phyloP scores from a whole-genome alignment of 37 sponge, comb jelly and placozoan genomes.

The Beroe forskalii region DNA sequence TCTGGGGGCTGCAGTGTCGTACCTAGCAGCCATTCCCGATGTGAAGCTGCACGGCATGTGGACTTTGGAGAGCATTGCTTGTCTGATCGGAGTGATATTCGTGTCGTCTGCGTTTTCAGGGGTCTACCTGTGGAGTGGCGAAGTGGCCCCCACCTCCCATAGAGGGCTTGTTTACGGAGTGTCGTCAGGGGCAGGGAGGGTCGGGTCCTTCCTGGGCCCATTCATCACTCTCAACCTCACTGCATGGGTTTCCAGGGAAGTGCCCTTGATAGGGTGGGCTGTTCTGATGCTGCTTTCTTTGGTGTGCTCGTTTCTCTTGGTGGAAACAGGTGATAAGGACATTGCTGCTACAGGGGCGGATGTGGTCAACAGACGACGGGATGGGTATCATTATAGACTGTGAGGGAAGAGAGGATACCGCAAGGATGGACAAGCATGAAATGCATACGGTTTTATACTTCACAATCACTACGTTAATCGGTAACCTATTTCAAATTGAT shows the following conservation, averaged over 20 bases:
- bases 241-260: background rate
- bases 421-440: too few relatives aligned
- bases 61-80: background rate
- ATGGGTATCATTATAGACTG: background rate
- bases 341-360: background rate
- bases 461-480: too few relatives aligned
- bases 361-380: background rate
- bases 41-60: background rate
- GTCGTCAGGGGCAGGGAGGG: background rate
- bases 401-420: too few relatives aligned
- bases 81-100: conserved; percentile 16
- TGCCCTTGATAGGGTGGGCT: background rate
- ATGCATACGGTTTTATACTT: too few relatives aligned
- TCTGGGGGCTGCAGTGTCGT: background rate
- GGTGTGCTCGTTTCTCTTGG: background rate
- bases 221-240: background rate
- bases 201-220: conserved; percentile 23
- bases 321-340: background rate
- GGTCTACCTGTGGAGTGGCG: conserved; percentile 6
- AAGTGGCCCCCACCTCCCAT: conserved; percentile 16
- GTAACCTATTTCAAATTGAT: too few relatives aligned
- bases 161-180: conserved; percentile 5
- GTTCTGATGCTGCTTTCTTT: background rate
- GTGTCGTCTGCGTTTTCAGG: background rate
- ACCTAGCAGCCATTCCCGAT: background rate